phyloP scores from a whole-genome alignment of 2,113 vertebrate genomes.

The Chionis minor region DNA sequence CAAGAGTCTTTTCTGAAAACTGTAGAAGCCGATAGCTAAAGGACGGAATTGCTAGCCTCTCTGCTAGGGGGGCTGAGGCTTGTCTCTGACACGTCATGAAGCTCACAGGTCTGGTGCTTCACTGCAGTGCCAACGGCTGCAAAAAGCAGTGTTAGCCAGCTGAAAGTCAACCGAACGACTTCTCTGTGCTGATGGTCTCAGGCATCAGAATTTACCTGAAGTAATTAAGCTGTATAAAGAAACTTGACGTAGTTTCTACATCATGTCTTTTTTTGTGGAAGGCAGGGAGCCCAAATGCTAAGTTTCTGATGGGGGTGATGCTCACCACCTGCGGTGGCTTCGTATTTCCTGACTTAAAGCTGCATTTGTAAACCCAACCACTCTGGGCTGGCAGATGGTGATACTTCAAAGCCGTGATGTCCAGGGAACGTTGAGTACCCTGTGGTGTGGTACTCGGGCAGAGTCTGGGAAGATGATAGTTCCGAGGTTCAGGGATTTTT shows the following conservation, averaged over 20 bases:
- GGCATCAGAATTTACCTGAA: not conserved
- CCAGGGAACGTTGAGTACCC: not conserved
- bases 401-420: not conserved
- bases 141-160: not conserved
- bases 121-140: not conserved
- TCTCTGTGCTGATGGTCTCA: no score
- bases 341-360: not conserved
- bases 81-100: rapidly evolving
- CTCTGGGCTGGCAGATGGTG: not conserved
- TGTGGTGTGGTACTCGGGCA: not conserved
- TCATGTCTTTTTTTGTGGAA: not conserved
- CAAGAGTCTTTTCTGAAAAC: not conserved
- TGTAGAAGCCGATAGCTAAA: not conserved
- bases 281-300: not conserved
- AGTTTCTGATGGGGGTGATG: not conserved
- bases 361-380: not conserved
- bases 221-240: not conserved
- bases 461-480: not conserved
- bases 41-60: not conserved
- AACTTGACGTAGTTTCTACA: not conserved
- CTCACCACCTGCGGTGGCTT: not conserved
- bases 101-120: not conserved
- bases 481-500: not conserved
- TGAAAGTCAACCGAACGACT: not conserved
- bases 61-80: not conserved